A percentile compares a stretch with the other conserved stretches of the same genome.
Conservation (phyloP, 2,888 invertebrate genomes). For the Thera obeliscata region DNA sequence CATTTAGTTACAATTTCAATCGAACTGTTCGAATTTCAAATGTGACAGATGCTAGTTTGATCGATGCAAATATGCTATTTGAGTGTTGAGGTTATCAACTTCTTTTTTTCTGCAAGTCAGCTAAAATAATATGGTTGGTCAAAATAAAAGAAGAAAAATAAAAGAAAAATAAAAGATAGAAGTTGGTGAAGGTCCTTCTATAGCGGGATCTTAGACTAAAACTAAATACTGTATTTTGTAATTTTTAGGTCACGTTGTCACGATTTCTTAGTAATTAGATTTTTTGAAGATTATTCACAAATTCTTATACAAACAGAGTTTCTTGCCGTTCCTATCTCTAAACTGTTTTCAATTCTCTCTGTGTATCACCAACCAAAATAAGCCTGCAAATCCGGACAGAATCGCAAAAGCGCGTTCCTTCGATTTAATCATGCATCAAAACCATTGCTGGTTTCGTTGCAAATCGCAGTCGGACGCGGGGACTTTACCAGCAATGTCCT, state of each 20-base stretch:
- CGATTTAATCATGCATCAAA: slow-evolving; percentile 25
- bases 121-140: no score
- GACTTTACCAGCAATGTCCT: slow-evolving; percentile 38
- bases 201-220: no score
- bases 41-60: slow-evolving; percentile 6
- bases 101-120: no score
- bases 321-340: slow-evolving; percentile 3
- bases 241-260: background rate
- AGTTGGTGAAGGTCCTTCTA: no score
- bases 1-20: slow-evolving; percentile 37
- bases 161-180: no score
- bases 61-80: no score
- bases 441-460: slow-evolving; percentile 34
- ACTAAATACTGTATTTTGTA: no score
- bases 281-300: background rate
- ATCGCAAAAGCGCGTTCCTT: slow-evolving; percentile 17
- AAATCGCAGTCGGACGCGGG: slow-evolving; percentile 11
- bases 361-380: slow-evolving; percentile 22
- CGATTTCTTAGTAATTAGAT: background rate
- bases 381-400: slow-evolving; percentile 22
- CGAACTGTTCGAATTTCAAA: slow-evolving; percentile 25
- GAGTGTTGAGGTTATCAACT: no score
- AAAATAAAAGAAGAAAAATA: no score
- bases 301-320: background rate
- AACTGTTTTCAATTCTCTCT: slow-evolving; percentile 17